These are phyloP conservation scores for Ochotona princeps DNA, from an alignment of 2,113 vertebrate species.

Conservation along the genomic window DNA sequence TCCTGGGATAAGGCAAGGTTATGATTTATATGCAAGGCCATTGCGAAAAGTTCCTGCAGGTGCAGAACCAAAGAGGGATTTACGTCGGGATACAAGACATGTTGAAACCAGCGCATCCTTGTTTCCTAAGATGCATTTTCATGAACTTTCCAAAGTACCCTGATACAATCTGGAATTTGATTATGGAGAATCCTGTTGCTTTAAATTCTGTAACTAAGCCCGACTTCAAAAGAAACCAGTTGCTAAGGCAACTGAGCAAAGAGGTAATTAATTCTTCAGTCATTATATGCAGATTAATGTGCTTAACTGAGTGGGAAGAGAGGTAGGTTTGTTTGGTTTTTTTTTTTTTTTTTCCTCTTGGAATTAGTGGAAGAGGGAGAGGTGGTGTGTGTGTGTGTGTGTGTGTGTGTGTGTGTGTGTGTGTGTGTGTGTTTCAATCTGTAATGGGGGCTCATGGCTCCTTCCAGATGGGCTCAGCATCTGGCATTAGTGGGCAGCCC, in stretches of 20 bases:
- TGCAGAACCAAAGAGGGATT: too few species aligned
- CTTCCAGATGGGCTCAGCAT: not conserved
- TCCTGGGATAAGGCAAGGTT: not conserved
- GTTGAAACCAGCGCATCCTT: too few species aligned
- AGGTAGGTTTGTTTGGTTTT: not conserved
- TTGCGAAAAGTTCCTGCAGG: too few species aligned
- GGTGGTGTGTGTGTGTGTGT: not conserved
- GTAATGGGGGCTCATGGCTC: not conserved
- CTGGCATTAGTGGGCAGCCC: not conserved
- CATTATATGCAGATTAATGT: constrained; percentile 73
- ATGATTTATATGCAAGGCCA: not conserved
- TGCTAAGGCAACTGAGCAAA: constrained; percentile 70
- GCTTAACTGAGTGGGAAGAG: constrained; percentile 19
- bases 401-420: too few species aligned
- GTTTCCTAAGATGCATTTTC: too few species aligned
- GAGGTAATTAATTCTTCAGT: constrained; percentile 73
- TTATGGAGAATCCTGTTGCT: constrained; percentile 43
- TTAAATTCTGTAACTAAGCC: constrained; percentile 63
- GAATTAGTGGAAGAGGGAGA: constrained; percentile 28
- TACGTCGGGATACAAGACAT: too few species aligned
- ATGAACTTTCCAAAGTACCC: too few species aligned
- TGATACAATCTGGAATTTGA: not conserved
- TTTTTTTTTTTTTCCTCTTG: constrained; percentile 6
- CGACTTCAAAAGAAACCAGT: constrained; percentile 75
- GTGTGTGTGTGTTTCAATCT: not conserved